Base-by-base conservation (phyloP, 1,140 invertebrate genomes). In the Maniola jurtina region DNA sequence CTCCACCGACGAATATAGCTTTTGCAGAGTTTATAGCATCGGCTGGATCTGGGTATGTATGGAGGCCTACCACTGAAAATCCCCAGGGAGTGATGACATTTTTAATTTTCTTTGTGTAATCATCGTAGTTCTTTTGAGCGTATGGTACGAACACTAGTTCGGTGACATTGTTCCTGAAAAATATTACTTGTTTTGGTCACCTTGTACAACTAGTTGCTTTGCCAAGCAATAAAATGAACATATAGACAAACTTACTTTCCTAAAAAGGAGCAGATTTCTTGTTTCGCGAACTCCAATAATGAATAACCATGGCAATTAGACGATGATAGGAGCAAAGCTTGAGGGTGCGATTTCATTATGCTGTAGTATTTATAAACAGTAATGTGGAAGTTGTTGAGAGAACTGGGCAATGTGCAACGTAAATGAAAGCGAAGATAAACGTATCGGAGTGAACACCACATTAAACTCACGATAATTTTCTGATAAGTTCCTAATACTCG, bases 1-100 rank as follows among this genome's bases (percentile, higher is more conserved):
- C 95, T 69, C 96, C 95, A n/a, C 95, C 95, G 66, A 96, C 90
- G 86, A 95, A 96, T 65, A 96, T 93, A 40, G 94, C 94, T 90
- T 96, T 84, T 1, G 95, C 94, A 13, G 91, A 82, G 56, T 92
- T 88, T 1, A 96, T 84, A 15, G 94, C 94, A 61, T 89, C 76
- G 3, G 84, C 70, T 16, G 93, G 92, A 79, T 95, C 84, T 13
- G 82, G 50, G 42, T 85, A 90, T 50, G 92, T 90, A 80, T 96
- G 95, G 54, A 96, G 91, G 11, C 95, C 93, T 65, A 91, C 89
- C 2, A 96, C 91, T 60, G 92, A 69, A 73, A 92, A 94, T 86
- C 95, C 95, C 92, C 94, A 95, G 15, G 92, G 88, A 48, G 86
- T 83, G 56, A 96, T 92, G 15, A 93, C 92, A 71, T 92, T 86